Evolutionary conservation across 2,113 vertebrate species (phyloP), one percentile per base, ranked within the genome.

Genomic region (Datnioides undecimradiatus): DNA sequence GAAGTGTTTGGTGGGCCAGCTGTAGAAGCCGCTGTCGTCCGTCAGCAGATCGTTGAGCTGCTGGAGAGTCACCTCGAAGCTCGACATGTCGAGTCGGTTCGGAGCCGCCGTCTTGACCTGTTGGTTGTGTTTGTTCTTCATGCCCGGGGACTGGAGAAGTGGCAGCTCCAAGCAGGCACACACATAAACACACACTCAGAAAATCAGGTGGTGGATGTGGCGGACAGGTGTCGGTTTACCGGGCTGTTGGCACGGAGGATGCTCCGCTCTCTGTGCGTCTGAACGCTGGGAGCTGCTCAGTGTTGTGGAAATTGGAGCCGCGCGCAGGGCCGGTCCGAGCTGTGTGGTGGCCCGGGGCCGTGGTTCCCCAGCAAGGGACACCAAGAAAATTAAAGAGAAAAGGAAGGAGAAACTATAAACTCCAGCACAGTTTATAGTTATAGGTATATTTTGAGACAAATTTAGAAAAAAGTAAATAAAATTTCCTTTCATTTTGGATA

Each of bases 1-100:
- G 88, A 95, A 96, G 86, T 96, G 95, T 89, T 95, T 93, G 65
- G 95, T 96, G 0, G 97, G 97, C 77, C 97, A 94, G 92, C 95
- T 95, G 95, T 97, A 98, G 73, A 95, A 94, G 73, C 97, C 97
- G 84, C 95, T 94, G 34, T 95, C 95, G 43, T 98, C 95, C 4
- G 95, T 95, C 73, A 98, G 84, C 73, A 98, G 90, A 8, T 98
- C 97, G 90, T 98, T 98, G 65, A 98, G 96, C 70, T 97, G 96
- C 85, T 97, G 96, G 67, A 99, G 95, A 2, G 96, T 96, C 59
- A 98, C 94, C 76, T 90, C 93, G 79, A 94, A 96, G 68, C 95
- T 92, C 60, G 94, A 92, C 96, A 96, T 96, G 90, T 90, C 93
- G 43, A 4, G 55, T 36, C 79, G 51, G 31, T 67, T 36, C 31